Conservation (phyloP, 2,888 invertebrate species). For the Chrysina gloriosa region DNA sequence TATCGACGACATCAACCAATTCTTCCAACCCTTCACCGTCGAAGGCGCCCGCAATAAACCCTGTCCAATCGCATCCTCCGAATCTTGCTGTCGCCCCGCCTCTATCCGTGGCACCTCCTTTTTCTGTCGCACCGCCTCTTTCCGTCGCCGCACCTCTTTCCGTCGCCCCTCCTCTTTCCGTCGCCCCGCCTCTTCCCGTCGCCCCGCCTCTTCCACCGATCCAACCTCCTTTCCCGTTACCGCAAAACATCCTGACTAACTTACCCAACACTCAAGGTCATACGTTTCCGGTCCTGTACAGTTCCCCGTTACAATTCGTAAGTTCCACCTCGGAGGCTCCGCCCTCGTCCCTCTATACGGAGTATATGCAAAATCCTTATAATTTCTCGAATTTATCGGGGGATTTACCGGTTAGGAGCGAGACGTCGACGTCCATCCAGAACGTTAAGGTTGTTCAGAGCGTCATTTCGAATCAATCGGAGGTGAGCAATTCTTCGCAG, state of each 20-base stretch:
- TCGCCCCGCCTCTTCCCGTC: slow-evolving; percentile 53
- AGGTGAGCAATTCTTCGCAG: not conserved
- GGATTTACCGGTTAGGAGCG: slow-evolving; percentile 25
- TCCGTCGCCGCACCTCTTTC: too few relatives aligned
- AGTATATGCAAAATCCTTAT: slow-evolving; percentile 71
- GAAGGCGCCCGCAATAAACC: slow-evolving; percentile 56
- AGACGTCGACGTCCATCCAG: too few relatives aligned
- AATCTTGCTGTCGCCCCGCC: slow-evolving; percentile 47
- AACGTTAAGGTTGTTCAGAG: not conserved
- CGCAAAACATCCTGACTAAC: slow-evolving; percentile 45
- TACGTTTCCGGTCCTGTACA: slow-evolving; percentile 62
- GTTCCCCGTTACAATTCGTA: slow-evolving; percentile 50
- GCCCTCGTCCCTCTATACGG: slow-evolving; percentile 65
- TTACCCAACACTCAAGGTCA: slow-evolving; percentile 53
- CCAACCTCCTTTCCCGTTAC: slow-evolving; percentile 34
- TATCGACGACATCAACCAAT: slow-evolving; percentile 38
- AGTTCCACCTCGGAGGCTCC: slow-evolving; percentile 49
- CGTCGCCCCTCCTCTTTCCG: too few relatives aligned
- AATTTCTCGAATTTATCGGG: slow-evolving; percentile 57
- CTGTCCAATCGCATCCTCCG: slow-evolving; percentile 62
- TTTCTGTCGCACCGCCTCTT: slow-evolving; percentile 33
- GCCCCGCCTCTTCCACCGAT: slow-evolving; percentile 46
- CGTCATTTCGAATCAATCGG: slow-evolving; percentile 1
- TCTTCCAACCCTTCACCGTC: slow-evolving; percentile 61
- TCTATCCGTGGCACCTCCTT: slow-evolving; percentile 44